Percentiles rank a stretch among this genome's conserved stretches.
Conservation (phyloP, 2,888 invertebrate species). For the Drosophila aldrichi region DNA sequence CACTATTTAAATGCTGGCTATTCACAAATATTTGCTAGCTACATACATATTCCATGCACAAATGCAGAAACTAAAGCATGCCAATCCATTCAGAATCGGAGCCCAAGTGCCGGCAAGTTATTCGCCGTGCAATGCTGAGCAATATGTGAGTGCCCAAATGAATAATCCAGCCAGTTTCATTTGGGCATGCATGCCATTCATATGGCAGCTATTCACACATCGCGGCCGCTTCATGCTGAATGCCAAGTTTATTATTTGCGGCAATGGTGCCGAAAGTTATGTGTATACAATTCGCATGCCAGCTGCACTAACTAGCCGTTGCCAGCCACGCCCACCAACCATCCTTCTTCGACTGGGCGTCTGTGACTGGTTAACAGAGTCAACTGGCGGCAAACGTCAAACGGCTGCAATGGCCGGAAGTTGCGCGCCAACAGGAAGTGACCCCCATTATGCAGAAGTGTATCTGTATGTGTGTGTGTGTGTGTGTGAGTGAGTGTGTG, state of each 20-base stretch:
- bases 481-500: constrained; percentile 1
- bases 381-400: constrained; percentile 55
- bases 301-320: constrained; percentile 32
- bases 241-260: constrained; percentile 12
- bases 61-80: not conserved
- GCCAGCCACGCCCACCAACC: not conserved
- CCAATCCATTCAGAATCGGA: not conserved
- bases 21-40: constrained; percentile 9
- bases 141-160: constrained; percentile 6
- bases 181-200: not conserved
- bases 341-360: not conserved
- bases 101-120: not conserved
- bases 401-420: constrained; percentile 56
- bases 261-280: constrained; percentile 19
- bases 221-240: constrained; percentile 5
- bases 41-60: too few relatives aligned
- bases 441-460: constrained; percentile 40
- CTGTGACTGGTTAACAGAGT: constrained; percentile 41
- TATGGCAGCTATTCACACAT: constrained; percentile 25
- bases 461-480: constrained; percentile 12
- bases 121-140: not conserved
- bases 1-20: constrained; percentile 6
- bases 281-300: constrained; percentile 20
- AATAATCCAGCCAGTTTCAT: not conserved
- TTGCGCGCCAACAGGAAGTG: constrained; percentile 71